Evolutionary conservation across 2,113 vertebrate species (phyloP).

Genomic region (Myotis yumanensis): DNA sequence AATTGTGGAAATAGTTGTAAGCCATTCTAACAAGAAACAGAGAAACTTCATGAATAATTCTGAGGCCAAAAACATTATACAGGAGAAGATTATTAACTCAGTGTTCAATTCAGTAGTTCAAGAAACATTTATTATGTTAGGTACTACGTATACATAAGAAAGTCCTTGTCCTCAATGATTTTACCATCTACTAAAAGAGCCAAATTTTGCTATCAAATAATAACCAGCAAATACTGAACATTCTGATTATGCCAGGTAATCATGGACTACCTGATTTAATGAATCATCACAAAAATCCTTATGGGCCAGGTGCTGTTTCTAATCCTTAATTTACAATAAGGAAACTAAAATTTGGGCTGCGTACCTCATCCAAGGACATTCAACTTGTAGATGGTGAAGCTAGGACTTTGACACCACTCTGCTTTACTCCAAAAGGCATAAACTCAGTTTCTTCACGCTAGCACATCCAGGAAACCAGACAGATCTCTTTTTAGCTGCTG

Average conservation of each 20-base stretch:
- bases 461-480: not conserved
- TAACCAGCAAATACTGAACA: not conserved
- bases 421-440: not conserved
- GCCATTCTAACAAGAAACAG: not conserved
- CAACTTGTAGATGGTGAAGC: not conserved
- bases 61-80: not conserved
- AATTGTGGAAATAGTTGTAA: not conserved
- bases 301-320: not conserved
- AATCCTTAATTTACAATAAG: constrained; percentile 22
- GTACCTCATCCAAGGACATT: not conserved
- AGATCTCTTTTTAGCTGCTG: not conserved
- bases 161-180: not conserved
- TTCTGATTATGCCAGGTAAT: not conserved
- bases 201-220: not conserved
- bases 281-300: not conserved
- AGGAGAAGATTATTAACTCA: not conserved
- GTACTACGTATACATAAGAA: not conserved
- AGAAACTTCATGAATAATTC: not conserved
- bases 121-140: constrained; percentile 21
- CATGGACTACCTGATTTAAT: not conserved
- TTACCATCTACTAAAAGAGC: not conserved
- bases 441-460: not conserved
- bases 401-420: not conserved
- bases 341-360: not conserved
- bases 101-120: not conserved